phyloP scores from a whole-genome alignment of 1,140 invertebrate genomes.

The Drosophila nigrodunni region DNA sequence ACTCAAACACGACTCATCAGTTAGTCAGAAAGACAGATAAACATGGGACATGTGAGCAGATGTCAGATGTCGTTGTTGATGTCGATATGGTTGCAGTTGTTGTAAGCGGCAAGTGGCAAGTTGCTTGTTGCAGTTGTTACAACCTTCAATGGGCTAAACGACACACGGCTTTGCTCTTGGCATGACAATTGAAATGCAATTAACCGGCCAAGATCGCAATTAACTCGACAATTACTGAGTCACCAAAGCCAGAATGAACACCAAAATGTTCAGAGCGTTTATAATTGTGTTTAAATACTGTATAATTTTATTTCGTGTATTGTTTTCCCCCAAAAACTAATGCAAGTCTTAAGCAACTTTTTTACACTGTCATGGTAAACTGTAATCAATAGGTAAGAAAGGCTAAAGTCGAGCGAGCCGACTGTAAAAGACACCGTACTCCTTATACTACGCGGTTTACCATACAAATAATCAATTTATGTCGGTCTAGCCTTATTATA shows the following conservation, averaged over 20 bases:
- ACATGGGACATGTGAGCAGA: conserved; percentile 54
- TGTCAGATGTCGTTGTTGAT: conserved; percentile 43
- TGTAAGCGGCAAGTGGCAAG: not conserved
- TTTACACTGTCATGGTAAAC: not conserved
- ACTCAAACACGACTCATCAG: conserved; percentile 69
- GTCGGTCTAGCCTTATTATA: no score
- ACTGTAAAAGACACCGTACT: no score
- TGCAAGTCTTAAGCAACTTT: conserved; percentile 17
- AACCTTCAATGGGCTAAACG: conserved; percentile 70
- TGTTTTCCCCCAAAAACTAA: conserved; percentile 39
- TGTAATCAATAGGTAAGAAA: no score
- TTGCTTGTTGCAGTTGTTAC: conserved; percentile 24
- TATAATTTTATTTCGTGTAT: conserved; percentile 5
- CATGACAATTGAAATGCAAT: conserved; percentile 82
- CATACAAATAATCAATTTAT: no score
- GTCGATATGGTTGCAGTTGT: conserved; percentile 34
- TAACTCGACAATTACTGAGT: conserved; percentile 71
- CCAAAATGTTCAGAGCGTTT: conserved; percentile 32
- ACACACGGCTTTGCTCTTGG: conserved; percentile 52
- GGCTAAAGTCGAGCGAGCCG: no score
- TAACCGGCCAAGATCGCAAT: conserved; percentile 76
- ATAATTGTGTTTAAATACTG: conserved; percentile 67
- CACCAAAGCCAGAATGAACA: conserved; percentile 50
- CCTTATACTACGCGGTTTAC: no score
- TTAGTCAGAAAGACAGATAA: conserved; percentile 45